These are phyloP conservation scores for Pogonocherus hispidulus DNA, from an alignment of 2,888 invertebrate species.

Conservation along the genomic window DNA sequence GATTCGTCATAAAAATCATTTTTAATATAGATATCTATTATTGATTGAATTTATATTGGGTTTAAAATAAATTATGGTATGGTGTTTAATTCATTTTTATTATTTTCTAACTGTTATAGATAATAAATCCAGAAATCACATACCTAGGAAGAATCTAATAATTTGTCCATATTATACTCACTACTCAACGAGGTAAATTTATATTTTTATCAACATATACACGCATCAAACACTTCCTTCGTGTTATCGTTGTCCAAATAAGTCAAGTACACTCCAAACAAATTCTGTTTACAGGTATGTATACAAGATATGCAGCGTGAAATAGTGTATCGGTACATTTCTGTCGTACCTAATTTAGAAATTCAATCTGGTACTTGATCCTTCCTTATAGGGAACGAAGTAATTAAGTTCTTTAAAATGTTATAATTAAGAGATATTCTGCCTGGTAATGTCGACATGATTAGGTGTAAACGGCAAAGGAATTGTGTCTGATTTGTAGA, in stretches of 20 bases:
- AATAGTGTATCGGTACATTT: neutral
- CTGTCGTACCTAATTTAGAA: slow-evolving; percentile 6
- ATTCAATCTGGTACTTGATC: neutral
- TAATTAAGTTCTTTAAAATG: slow-evolving; percentile 18
- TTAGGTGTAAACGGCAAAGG: neutral
- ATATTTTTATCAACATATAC: neutral
- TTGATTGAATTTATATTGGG: no score
- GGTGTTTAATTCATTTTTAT: no score
- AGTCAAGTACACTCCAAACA: neutral
- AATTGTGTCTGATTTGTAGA: neutral
- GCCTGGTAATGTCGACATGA: neutral
- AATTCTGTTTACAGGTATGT: neutral
- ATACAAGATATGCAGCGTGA: neutral
- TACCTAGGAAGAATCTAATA: no score
- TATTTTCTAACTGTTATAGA: no score
- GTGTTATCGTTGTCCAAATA: neutral
- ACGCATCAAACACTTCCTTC: neutral
- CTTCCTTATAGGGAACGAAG: slow-evolving; percentile 5
- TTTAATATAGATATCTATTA: no score
- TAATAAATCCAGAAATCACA: no score
- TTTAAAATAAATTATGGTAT: no score
- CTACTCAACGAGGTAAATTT: no score
- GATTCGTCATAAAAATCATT: no score
- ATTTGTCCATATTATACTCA: no score
- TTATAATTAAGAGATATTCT: slow-evolving; percentile 13